These are phyloP conservation scores for Cinara cedri DNA, from an alignment of 2,888 invertebrate genomes.

Conservation along the genomic window DNA sequence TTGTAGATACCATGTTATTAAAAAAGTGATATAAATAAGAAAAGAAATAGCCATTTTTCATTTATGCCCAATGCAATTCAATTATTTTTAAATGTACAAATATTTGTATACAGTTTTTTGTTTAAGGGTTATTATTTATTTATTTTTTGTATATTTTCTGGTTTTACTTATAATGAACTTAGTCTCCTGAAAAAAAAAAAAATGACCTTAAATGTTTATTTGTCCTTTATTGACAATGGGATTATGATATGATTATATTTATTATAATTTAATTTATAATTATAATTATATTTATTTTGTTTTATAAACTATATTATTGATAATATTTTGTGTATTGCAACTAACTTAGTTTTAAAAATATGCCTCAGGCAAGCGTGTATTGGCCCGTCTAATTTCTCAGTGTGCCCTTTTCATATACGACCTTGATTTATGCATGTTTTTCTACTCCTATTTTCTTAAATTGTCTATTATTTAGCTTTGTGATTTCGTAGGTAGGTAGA, in stretches of 20 bases:
- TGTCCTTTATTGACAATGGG: constrained; percentile 36
- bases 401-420: too few relatives aligned
- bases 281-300: constrained; percentile 41
- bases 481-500: too few relatives aligned
- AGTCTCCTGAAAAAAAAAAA: constrained; percentile 39
- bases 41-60: constrained; percentile 52
- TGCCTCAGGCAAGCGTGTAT: too few relatives aligned
- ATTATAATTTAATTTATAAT: too few relatives aligned
- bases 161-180: constrained; percentile 35
- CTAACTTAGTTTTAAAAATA: constrained; percentile 27
- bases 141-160: constrained; percentile 50
- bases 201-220: constrained; percentile 36
- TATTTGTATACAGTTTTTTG: constrained; percentile 51
- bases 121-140: constrained; percentile 53
- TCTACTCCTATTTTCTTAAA: too few relatives aligned
- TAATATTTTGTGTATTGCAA: constrained; percentile 36
- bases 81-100: constrained; percentile 47
- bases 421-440: too few relatives aligned
- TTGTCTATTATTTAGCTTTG: too few relatives aligned
- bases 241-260: constrained; percentile 25
- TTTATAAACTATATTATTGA: constrained; percentile 41
- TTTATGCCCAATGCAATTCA: constrained; percentile 43
- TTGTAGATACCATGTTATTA: constrained; percentile 57
- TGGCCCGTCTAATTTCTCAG: too few relatives aligned
- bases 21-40: constrained; percentile 54